Evolutionary conservation across 2,888 invertebrate species (phyloP).

Genomic region (Drosophila phalerata): DNA sequence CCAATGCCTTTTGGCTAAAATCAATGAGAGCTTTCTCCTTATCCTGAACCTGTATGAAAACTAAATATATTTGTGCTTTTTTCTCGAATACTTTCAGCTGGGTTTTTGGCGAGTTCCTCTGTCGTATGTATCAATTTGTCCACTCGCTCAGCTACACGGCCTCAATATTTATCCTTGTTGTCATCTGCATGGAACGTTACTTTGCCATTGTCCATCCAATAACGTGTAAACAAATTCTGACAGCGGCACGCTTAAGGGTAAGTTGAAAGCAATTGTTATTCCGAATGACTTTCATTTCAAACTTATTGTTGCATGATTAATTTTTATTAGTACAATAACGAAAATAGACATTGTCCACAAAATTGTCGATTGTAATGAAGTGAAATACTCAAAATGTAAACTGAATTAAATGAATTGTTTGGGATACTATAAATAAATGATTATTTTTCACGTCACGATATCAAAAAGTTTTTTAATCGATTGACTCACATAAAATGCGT

Average conservation of each 20-base stretch:
- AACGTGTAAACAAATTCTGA: constrained; percentile 93
- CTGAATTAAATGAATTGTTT: constrained; percentile 12
- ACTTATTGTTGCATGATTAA: constrained; percentile 13
- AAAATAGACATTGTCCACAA: constrained; percentile 4
- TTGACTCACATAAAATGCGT: constrained; percentile 2
- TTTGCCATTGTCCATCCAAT: constrained; percentile 95
- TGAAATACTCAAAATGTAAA: constrained; percentile 15
- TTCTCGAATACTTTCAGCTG: constrained; percentile 87
- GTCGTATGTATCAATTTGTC: constrained; percentile 96
- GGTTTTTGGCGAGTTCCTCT: constrained; percentile 93
- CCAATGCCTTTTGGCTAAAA: background rate
- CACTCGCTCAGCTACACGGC: constrained; percentile 95
- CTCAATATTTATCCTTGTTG: constrained; percentile 94
- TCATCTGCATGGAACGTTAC: constrained; percentile 94
- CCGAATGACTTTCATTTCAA: background rate
- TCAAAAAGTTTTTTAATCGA: background rate
- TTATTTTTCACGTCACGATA: constrained; percentile 15
- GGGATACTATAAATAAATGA: constrained; percentile 5
- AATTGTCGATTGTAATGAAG: constrained; percentile 5
- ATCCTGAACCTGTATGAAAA: background rate
- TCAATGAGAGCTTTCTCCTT: background rate
- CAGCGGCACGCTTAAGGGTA: constrained; percentile 91
- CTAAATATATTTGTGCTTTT: constrained; percentile 19
- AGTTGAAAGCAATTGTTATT: constrained; percentile 83
- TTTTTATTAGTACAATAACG: constrained; percentile 7